Evolutionary conservation across 1,140 invertebrate genomes (phyloP).

Genomic region (Pinna nobilis): DNA sequence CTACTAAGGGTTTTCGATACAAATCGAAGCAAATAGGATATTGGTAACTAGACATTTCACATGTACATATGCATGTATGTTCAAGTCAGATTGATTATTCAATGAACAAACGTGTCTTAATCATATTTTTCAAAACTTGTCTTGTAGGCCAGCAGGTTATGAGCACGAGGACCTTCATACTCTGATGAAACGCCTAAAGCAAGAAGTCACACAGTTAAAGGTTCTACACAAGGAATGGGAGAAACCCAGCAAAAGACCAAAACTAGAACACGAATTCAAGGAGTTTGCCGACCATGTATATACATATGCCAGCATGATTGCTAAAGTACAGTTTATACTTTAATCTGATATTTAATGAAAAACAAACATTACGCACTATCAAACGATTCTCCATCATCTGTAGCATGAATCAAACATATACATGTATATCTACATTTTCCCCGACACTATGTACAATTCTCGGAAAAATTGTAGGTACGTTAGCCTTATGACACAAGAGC

Average conservation of each 20-base stretch:
- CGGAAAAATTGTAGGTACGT: too few relatives aligned
- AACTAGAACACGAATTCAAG: slow-evolving; percentile 13
- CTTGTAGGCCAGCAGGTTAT: slow-evolving; percentile 14
- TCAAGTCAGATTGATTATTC: background rate
- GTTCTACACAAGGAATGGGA: slow-evolving; percentile 16
- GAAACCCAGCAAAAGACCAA: slow-evolving; percentile 7
- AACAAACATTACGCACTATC: too few relatives aligned
- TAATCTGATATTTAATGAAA: background rate
- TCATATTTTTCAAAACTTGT: background rate
- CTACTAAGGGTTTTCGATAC: too few relatives aligned
- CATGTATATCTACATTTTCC: too few relatives aligned
- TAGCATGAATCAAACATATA: too few relatives aligned
- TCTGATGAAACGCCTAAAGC: slow-evolving; percentile 16
- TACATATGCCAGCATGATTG: slow-evolving; percentile 23
- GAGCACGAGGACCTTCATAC: slow-evolving; percentile 19
- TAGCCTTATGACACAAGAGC: background rate
- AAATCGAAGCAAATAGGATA: too few relatives aligned
- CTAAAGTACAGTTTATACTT: background rate
- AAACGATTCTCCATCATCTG: too few relatives aligned
- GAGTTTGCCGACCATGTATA: slow-evolving; percentile 10
- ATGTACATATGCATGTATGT: background rate
- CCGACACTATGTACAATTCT: too few relatives aligned
- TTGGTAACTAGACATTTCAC: too few relatives aligned
- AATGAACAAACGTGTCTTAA: background rate
- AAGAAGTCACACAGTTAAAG: slow-evolving; percentile 1